These are phyloP conservation scores for Tychaedon coryphoeus DNA, from an alignment of 2,113 vertebrate species.

Conservation along the genomic window DNA sequence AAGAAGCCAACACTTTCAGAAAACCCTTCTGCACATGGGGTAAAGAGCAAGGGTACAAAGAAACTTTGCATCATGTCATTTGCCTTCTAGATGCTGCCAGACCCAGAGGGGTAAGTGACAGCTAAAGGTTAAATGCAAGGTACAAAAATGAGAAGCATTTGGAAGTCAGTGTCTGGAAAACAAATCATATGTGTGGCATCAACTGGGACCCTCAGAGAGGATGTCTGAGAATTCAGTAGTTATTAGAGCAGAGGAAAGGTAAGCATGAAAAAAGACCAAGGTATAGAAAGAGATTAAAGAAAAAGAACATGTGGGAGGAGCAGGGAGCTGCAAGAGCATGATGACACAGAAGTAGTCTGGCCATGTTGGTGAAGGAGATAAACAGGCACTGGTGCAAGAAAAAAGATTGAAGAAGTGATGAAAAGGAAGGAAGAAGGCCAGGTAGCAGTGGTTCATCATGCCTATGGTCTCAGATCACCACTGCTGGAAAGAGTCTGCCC, in stretches of 20 bases:
- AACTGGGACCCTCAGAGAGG: not conserved
- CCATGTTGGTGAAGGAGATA: not conserved
- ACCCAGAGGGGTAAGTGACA: not conserved
- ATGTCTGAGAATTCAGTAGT: not conserved
- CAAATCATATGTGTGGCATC: not conserved
- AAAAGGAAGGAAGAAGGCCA: not conserved
- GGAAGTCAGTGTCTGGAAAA: not conserved
- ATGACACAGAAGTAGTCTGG: not conserved
- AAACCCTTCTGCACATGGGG: not conserved
- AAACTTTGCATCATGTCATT: not conserved
- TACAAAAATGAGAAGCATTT: not conserved
- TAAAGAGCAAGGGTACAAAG: not conserved
- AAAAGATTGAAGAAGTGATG: not conserved
- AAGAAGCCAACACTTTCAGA: not conserved
- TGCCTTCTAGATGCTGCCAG: not conserved
- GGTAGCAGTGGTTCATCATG: not conserved
- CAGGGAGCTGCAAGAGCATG: not conserved
- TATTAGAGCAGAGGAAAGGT: not conserved
- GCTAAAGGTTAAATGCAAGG: not conserved
- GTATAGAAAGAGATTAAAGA: not conserved
- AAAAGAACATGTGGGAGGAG: not conserved
- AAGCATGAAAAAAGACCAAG: not conserved
- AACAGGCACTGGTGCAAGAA: not conserved
- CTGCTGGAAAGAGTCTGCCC: conserved; percentile 3
- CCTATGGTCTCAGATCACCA: not conserved